These are phyloP conservation scores for Sebastes minor DNA, from an alignment of 2,797 vertebrate genomes.

Conservation along the genomic window DNA sequence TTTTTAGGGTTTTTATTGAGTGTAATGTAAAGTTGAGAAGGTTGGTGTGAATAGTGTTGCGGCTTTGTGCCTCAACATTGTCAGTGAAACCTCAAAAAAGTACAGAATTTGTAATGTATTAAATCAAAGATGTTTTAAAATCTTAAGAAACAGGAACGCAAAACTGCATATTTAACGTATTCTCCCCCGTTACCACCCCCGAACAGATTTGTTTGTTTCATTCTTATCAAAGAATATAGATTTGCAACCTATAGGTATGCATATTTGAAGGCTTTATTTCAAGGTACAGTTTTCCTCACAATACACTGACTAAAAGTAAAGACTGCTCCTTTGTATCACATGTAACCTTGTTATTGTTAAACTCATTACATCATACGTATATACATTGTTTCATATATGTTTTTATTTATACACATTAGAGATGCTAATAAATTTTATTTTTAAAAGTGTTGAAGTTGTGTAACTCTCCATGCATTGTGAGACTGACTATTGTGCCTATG, in stretches of 20 bases:
- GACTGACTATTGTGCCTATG: neutral
- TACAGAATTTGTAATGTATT: conserved; percentile 67
- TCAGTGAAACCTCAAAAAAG: conserved; percentile 47
- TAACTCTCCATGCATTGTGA: conserved; percentile 11
- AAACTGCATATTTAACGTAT: conserved; percentile 80
- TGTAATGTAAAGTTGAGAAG: conserved; percentile 54
- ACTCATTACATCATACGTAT: conserved; percentile 88
- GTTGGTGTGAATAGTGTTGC: conserved; percentile 63
- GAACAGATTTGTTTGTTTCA: conserved; percentile 59
- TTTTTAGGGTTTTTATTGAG: conserved; percentile 58
- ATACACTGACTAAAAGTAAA: conserved; percentile 76
- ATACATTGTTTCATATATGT: conserved; percentile 87
- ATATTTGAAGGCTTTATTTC: conserved; percentile 78
- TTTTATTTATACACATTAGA: conserved; percentile 95
- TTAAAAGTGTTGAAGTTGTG: conserved; percentile 83
- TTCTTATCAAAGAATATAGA: conserved; percentile 87
- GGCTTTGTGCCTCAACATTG: conserved; percentile 50
- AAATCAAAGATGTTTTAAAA: conserved; percentile 73
- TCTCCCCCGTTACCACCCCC: conserved; percentile 65
- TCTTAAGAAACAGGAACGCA: conserved; percentile 74
- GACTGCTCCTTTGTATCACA: conserved; percentile 83
- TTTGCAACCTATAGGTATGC: conserved; percentile 86
- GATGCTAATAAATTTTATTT: conserved; percentile 95
- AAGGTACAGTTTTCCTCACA: conserved; percentile 85
- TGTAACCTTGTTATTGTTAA: conserved; percentile 88